phyloP scores from a whole-genome alignment of 2,797 vertebrate genomes.

The Clarias laeviceps region DNA sequence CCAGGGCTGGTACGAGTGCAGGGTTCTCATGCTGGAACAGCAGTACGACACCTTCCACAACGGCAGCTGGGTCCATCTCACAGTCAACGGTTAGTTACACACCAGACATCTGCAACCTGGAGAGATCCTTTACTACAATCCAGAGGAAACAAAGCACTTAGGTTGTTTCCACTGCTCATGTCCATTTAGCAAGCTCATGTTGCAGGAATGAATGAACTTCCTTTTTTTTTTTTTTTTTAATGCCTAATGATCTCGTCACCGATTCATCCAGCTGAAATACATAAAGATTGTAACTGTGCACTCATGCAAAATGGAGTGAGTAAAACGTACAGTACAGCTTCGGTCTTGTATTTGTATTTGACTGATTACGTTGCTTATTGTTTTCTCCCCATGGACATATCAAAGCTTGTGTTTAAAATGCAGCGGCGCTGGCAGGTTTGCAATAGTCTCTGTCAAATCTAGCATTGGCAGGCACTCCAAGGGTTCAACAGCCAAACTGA shows the following conservation, averaged over 20 bases:
- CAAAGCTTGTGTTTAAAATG: conserved; percentile 25
- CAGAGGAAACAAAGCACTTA: not conserved
- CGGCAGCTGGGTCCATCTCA: conserved; percentile 99
- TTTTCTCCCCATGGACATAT: conserved; percentile 14
- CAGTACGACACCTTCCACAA: conserved; percentile 99
- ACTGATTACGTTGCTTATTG: conserved; percentile 15
- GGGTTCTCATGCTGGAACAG: conserved; percentile 98
- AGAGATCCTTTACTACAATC: not conserved
- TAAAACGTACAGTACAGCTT: not conserved
- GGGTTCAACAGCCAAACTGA: conserved; percentile 70
- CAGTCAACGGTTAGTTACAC: conserved; percentile 88
- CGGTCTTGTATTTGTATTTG: conserved; percentile 1
- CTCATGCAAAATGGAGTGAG: not conserved
- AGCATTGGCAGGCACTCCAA: conserved; percentile 60
- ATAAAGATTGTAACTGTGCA: not conserved
- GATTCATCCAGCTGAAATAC: conserved; percentile 14
- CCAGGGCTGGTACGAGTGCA: conserved; percentile 99
- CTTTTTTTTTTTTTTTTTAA: not conserved
- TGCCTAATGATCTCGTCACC: not conserved
- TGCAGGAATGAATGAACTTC: not conserved
- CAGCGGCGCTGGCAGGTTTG: conserved; percentile 26
- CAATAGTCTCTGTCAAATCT: conserved; percentile 62
- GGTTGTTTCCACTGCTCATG: not conserved
- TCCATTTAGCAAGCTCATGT: not conserved
- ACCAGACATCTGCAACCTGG: not conserved